A percentile compares a stretch with the other conserved stretches of the same genome.
Conservation (phyloP, 2,888 invertebrate species). For the Aethes cnicana region DNA sequence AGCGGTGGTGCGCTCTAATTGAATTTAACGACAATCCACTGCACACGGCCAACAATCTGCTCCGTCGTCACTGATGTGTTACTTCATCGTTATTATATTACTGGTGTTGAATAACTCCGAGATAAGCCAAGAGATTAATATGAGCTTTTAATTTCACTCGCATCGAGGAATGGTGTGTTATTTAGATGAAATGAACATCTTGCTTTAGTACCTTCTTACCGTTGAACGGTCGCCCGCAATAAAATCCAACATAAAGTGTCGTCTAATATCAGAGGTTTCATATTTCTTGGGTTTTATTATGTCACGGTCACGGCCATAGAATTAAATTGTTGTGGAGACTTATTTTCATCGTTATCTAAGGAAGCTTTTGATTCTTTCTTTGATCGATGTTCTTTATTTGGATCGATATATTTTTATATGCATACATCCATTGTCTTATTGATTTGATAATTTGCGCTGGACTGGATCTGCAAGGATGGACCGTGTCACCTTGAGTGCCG, state of each 20-base stretch:
- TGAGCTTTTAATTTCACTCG: constrained; percentile 47
- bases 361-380: constrained; percentile 26
- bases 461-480: constrained; percentile 75
- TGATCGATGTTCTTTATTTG: constrained; percentile 32
- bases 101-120: constrained; percentile 43
- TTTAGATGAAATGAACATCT: constrained; percentile 37
- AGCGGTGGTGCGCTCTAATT: constrained; percentile 74
- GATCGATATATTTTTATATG: no score
- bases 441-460: constrained; percentile 44
- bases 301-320: constrained; percentile 17
- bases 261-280: constrained; percentile 47
- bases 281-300: constrained; percentile 43
- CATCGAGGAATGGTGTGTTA: constrained; percentile 47
- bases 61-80: constrained; percentile 55
- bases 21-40: constrained; percentile 75
- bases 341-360: not conserved
- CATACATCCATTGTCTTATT: constrained; percentile 40
- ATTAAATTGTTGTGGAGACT: constrained; percentile 7
- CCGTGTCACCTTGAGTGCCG: constrained; percentile 79
- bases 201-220: constrained; percentile 51
- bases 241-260: constrained; percentile 40
- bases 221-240: constrained; percentile 41
- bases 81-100: constrained; percentile 53
- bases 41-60: constrained; percentile 57
- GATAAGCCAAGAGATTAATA: constrained; percentile 40